These are phyloP conservation scores for Limnephilus lunatus DNA, from an alignment of 2,888 invertebrate genomes.

Conservation along the genomic window DNA sequence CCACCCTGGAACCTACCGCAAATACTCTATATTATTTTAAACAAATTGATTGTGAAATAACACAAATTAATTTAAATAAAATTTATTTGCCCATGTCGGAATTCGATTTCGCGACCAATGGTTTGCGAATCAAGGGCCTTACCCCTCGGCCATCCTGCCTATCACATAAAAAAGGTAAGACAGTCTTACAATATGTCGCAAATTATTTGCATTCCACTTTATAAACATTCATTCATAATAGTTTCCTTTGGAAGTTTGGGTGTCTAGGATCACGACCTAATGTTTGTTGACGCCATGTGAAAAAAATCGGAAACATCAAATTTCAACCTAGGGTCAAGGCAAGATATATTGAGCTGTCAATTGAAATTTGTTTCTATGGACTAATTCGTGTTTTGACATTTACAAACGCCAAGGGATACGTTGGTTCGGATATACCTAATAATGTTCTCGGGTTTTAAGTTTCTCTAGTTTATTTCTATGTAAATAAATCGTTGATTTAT, in stretches of 20 bases:
- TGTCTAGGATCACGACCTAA: not conserved
- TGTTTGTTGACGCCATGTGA: not conserved
- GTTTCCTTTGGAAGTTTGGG: not conserved
- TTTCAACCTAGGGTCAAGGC: constrained; percentile 14
- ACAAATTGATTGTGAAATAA: no score
- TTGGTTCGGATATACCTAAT: not conserved
- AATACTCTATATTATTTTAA: no score
- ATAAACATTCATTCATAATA: not conserved
- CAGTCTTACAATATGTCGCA: not conserved
- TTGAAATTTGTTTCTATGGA: not conserved
- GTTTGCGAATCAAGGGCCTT: no score
- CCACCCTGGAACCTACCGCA: no score
- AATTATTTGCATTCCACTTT: not conserved
- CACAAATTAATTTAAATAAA: no score
- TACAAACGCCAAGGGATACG: constrained; percentile 15
- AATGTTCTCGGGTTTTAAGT: not conserved
- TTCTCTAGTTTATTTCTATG: not conserved
- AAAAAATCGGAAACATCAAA: not conserved
- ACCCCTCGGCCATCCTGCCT: no score
- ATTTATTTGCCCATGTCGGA: no score
- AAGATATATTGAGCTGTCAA: not conserved
- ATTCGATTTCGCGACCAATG: no score
- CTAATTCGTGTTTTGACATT: constrained; percentile 39
- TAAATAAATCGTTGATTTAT: not conserved
- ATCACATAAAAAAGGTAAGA: no score